A percentile compares a stretch with the other conserved stretches of the same genome.
phyloP scores from a whole-genome alignment of 2,113 vertebrate species.

The Tupaia chinensis region DNA sequence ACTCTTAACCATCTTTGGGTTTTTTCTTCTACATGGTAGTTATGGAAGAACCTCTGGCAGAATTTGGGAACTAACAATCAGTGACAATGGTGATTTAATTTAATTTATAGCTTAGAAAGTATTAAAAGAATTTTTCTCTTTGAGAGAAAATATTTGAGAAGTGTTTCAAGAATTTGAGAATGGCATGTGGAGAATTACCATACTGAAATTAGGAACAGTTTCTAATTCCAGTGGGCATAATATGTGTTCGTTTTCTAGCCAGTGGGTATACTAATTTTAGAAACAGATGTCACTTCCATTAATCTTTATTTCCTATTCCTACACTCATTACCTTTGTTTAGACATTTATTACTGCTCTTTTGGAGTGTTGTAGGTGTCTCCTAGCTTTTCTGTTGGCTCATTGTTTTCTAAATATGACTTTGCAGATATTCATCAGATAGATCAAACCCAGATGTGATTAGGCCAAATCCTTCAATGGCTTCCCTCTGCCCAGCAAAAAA shows the following conservation, averaged over 20 bases:
- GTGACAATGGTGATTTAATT: constrained; percentile 38
- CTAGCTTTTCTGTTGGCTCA: background rate
- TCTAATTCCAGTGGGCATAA: background rate
- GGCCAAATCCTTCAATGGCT: background rate
- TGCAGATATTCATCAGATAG: background rate
- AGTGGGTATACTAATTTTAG: background rate
- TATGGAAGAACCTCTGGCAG: background rate
- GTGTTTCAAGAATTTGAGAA: constrained; percentile 28
- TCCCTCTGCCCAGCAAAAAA: background rate
- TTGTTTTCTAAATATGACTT: background rate
- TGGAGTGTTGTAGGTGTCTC: background rate
- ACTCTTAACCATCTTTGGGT: background rate
- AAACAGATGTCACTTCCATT: background rate
- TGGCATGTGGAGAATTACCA: background rate
- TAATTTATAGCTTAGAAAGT: background rate
- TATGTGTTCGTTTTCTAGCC: background rate
- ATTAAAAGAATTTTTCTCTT: constrained; percentile 27
- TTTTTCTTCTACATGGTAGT: background rate
- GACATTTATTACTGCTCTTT: background rate
- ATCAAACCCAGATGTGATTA: background rate
- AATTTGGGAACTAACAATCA: background rate
- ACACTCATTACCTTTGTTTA: background rate
- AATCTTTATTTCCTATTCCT: background rate
- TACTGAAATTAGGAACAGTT: background rate
- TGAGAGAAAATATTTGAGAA: constrained; percentile 35